phyloP scores from a whole-genome alignment of 2,888 invertebrate species.

The Cerastoderma edule region DNA sequence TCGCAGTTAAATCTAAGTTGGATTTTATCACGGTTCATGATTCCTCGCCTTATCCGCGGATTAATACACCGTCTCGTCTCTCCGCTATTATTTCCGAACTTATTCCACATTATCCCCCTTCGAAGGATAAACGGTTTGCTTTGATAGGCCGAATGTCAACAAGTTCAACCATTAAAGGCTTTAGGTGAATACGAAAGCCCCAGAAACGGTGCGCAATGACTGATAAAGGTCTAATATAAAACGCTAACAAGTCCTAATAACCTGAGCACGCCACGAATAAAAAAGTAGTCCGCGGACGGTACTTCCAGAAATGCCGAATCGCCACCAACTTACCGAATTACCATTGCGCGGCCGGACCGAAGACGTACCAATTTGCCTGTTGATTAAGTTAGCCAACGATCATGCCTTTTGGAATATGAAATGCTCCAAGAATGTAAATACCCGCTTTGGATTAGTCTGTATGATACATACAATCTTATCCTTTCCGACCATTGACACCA shows the following conservation, averaged over 20 bases:
- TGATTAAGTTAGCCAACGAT: too few species aligned
- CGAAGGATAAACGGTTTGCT: constrained; percentile 11
- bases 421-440: too few species aligned
- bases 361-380: too few species aligned
- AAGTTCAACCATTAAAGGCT: constrained; percentile 7
- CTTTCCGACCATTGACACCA: too few species aligned
- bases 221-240: constrained; percentile 13
- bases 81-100: constrained; percentile 21
- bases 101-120: constrained; percentile 20
- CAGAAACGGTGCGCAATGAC: neutral
- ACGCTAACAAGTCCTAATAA: neutral
- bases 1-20: neutral
- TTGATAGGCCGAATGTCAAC: constrained; percentile 13
- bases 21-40: constrained; percentile 16
- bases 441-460: too few species aligned
- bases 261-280: too few species aligned
- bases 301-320: too few species aligned
- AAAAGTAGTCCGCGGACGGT: too few species aligned
- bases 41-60: constrained; percentile 14
- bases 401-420: too few species aligned
- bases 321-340: too few species aligned
- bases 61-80: constrained; percentile 10
- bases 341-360: too few species aligned
- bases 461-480: too few species aligned
- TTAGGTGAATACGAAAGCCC: neutral